phyloP scores from a whole-genome alignment of 1,140 invertebrate genomes.

The Geopemphigus sp. region DNA sequence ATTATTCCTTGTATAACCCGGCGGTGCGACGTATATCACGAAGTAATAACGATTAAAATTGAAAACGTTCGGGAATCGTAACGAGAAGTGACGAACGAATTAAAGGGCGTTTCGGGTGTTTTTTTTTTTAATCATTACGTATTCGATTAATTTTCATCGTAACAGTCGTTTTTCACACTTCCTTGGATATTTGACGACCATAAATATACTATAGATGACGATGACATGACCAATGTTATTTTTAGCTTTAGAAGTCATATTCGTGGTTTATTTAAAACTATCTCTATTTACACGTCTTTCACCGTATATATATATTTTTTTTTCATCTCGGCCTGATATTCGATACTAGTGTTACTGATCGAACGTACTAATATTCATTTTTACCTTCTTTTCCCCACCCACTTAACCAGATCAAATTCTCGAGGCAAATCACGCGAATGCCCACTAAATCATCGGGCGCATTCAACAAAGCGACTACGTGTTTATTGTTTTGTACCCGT shows the following conservation, averaged over 20 bases:
- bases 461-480: not conserved
- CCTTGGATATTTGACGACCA: not conserved
- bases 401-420: not conserved
- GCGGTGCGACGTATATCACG: not conserved
- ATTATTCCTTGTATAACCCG: not conserved
- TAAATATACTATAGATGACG: not conserved
- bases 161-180: not conserved
- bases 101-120: no score
- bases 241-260: not conserved
- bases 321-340: not conserved
- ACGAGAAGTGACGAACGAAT: not conserved
- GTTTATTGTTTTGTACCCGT: constrained; percentile 1
- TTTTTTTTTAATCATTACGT: not conserved
- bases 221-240: constrained; percentile 17
- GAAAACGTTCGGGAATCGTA: not conserved
- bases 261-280: not conserved
- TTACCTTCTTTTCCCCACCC: not conserved
- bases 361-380: not conserved
- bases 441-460: no score
- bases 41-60: not conserved
- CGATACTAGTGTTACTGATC: not conserved
- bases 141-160: not conserved
- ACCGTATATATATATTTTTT: no score
- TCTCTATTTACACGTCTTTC: not conserved
- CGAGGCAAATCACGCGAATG: not conserved